Conservation (phyloP, 2,888 invertebrate species). For the Eupeodes luniger region DNA sequence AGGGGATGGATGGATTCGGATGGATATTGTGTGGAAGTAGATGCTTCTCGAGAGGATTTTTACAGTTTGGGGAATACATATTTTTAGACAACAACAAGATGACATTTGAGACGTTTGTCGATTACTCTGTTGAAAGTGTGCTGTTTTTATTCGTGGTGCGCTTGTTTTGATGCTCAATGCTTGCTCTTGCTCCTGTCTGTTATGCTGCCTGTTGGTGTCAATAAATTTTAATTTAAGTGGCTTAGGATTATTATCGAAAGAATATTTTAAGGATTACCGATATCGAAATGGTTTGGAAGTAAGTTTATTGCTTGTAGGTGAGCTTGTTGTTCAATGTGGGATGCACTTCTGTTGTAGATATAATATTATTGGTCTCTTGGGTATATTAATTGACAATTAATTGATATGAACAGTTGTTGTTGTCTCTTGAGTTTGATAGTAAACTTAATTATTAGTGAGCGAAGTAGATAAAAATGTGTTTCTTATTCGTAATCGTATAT, state of each 20-base stretch:
- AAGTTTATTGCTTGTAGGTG: conserved; percentile 12
- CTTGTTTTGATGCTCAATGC: background rate
- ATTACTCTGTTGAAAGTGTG: conserved; percentile 49
- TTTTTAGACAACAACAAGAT: conserved; percentile 25
- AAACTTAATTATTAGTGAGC: background rate
- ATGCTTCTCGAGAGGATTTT: conserved; percentile 56
- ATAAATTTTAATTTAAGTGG: conserved; percentile 72
- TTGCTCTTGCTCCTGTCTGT: conserved; percentile 15
- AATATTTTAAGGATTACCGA: conserved; percentile 52
- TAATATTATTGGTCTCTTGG: background rate
- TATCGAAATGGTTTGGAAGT: background rate
- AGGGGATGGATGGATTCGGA: conserved; percentile 33
- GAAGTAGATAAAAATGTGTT: background rate
- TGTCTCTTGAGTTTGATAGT: conserved; percentile 4
- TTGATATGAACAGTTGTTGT: conserved; percentile 58
- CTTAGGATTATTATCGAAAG: conserved; percentile 56
- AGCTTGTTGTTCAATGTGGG: background rate
- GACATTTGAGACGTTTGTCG: conserved; percentile 64
- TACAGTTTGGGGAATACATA: conserved; percentile 69
- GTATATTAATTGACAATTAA: conserved; percentile 28
- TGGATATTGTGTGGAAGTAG: conserved; percentile 3
- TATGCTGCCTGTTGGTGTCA: conserved; percentile 68
- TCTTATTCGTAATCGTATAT: background rate
- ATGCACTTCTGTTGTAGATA: background rate
- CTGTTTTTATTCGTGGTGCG: conserved; percentile 6